phyloP scores from a whole-genome alignment of 2,797 vertebrate genomes.

The Clarias pachynema region DNA sequence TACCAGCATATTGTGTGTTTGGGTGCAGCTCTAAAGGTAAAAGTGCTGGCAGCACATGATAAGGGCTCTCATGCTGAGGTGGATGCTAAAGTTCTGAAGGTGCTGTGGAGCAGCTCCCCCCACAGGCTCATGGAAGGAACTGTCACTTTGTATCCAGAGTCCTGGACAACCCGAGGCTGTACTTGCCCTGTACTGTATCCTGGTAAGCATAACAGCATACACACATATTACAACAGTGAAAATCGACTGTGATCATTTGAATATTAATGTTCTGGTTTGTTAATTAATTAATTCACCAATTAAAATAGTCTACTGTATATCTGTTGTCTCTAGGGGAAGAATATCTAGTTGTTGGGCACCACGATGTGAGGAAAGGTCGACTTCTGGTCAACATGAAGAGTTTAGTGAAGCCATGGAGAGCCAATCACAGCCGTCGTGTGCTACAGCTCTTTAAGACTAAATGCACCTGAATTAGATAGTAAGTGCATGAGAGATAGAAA shows the following conservation, averaged over 20 bases:
- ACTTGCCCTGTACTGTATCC: slow-evolving; percentile 97
- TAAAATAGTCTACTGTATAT: not conserved
- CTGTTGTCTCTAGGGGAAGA: slow-evolving; percentile 80
- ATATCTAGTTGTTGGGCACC: slow-evolving; percentile 92
- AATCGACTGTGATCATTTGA: not conserved
- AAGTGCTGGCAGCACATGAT: slow-evolving; percentile 95
- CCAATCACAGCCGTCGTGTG: slow-evolving; percentile 87
- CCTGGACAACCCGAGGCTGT: slow-evolving; percentile 94
- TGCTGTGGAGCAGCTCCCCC: slow-evolving; percentile 87
- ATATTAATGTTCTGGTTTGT: not conserved
- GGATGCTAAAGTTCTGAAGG: slow-evolving; percentile 94
- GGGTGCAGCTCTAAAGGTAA: slow-evolving; percentile 78
- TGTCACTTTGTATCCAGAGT: slow-evolving; percentile 90
- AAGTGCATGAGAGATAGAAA: slow-evolving; percentile 14
- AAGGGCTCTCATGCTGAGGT: slow-evolving; percentile 96
- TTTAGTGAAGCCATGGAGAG: slow-evolving; percentile 93
- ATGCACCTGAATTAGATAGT: slow-evolving; percentile 75
- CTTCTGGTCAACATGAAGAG: slow-evolving; percentile 98
- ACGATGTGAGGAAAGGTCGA: slow-evolving; percentile 83
- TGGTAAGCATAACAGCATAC: slow-evolving; percentile 71
- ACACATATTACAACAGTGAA: not conserved
- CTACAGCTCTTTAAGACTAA: slow-evolving; percentile 86
- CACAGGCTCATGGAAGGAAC: slow-evolving; percentile 84
- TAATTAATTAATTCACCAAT: not conserved
- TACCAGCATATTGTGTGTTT: slow-evolving; percentile 11